A percentile compares a stretch with the other conserved stretches of the same genome.
Evolutionary conservation across 1,140 invertebrate species (phyloP).

Genomic region (Ceratosolen fusciceps): DNA sequence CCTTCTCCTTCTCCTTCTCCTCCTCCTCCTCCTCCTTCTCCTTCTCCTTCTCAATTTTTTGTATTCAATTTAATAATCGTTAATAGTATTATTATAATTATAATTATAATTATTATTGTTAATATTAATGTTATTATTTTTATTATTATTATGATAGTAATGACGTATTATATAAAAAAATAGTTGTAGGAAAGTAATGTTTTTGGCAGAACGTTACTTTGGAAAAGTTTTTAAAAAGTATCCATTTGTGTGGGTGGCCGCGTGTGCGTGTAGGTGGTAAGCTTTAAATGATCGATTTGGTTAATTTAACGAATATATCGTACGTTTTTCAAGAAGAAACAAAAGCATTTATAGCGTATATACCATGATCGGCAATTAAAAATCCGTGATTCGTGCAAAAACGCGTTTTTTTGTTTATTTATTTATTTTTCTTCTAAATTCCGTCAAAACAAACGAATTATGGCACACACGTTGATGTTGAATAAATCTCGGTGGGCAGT

Average conservation of each 20-base stretch:
- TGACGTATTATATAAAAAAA: constrained; percentile 2
- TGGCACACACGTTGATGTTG: background rate
- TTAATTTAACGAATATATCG: constrained; percentile 32
- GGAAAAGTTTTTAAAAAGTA: constrained; percentile 22
- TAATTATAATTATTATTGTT: too few relatives aligned
- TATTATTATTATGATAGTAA: too few relatives aligned
- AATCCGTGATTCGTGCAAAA: background rate
- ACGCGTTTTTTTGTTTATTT: too few relatives aligned
- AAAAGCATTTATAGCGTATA: background rate
- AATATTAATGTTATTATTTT: too few relatives aligned
- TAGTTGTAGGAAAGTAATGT: constrained; percentile 35
- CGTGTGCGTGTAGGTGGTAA: background rate
- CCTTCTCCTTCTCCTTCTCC: too few relatives aligned
- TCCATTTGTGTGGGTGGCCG: background rate
- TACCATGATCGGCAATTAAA: background rate
- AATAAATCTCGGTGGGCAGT: constrained; percentile 22
- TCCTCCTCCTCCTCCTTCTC: too few relatives aligned
- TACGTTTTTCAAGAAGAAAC: constrained; percentile 20
- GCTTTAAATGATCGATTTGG: constrained; percentile 13
- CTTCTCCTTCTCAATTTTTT: too few relatives aligned
- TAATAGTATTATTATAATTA: too few relatives aligned
- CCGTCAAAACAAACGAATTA: constrained; percentile 8
- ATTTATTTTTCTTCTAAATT: background rate
- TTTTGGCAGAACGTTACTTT: constrained; percentile 32
- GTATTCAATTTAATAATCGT: too few relatives aligned